Conservation (phyloP, 1,140 invertebrate genomes). For the Drosophila truncata region DNA sequence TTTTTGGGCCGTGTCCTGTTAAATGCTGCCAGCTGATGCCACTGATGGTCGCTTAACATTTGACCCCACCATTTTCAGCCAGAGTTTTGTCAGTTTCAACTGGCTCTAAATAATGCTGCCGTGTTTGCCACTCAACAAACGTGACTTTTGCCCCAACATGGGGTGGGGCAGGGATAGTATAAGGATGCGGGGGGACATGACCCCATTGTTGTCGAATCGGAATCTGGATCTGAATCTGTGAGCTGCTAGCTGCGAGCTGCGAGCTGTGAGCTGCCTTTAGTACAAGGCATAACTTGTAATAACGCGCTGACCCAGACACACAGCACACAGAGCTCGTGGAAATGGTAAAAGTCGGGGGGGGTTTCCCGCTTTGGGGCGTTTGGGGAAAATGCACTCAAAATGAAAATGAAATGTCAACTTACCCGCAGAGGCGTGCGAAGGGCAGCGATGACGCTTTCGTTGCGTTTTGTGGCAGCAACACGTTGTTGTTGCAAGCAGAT, state of each 20-base stretch:
- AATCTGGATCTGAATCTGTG: slow-evolving; percentile 32
- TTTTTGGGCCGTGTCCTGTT: slow-evolving; percentile 1
- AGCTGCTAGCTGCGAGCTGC: slow-evolving; percentile 23
- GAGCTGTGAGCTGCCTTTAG: slow-evolving; percentile 13
- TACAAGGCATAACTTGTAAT: slow-evolving; percentile 75
- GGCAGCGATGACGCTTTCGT: slow-evolving; percentile 53
- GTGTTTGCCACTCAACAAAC: slow-evolving; percentile 33
- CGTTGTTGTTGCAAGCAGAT: slow-evolving; percentile 40
- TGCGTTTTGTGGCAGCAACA: slow-evolving; percentile 44
- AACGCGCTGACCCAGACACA: slow-evolving; percentile 63
- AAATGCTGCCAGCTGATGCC: slow-evolving; percentile 37
- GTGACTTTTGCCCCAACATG: slow-evolving; percentile 34
- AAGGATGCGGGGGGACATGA: background rate
- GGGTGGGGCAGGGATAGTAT: background rate
- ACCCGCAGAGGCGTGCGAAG: slow-evolving; percentile 65
- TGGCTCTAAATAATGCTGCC: slow-evolving; percentile 45
- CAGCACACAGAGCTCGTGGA: slow-evolving; percentile 8
- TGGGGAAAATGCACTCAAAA: slow-evolving; percentile 62
- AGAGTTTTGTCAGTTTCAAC: slow-evolving; percentile 36
- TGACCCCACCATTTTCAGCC: slow-evolving; percentile 31
- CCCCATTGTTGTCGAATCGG: slow-evolving; percentile 31
- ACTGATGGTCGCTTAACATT: slow-evolving; percentile 45
- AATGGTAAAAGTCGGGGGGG: slow-evolving; percentile 15
- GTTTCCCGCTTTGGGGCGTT: slow-evolving; percentile 30
- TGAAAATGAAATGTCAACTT: slow-evolving; percentile 77